These are phyloP conservation scores for Pedetes capensis DNA, from an alignment of 2,113 vertebrate genomes.

Conservation along the genomic window DNA sequence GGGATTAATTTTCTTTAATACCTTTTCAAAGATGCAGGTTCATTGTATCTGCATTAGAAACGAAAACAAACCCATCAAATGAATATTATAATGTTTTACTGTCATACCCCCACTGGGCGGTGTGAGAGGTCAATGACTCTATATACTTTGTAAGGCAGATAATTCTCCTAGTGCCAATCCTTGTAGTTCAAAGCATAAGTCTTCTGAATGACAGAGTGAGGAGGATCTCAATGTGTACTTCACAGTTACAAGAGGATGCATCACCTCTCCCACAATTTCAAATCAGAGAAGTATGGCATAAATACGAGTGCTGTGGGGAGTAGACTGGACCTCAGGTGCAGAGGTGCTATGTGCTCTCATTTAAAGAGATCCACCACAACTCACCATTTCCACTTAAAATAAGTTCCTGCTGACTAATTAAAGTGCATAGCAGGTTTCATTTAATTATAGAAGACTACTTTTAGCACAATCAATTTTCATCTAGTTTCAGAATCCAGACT, in stretches of 20 bases:
- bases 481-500: conserved; percentile 53
- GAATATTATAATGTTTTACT: conserved; percentile 16
- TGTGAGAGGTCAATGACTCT: not conserved
- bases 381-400: conserved; percentile 52
- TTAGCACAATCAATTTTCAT: conserved; percentile 63
- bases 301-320: not conserved
- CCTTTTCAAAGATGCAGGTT: not conserved
- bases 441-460: conserved; percentile 73
- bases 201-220: conserved; percentile 4
- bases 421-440: conserved; percentile 31
- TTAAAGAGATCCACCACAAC: conserved; percentile 41
- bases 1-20: not conserved
- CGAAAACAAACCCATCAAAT: not conserved
- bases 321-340: not conserved
- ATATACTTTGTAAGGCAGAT: not conserved
- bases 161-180: not conserved
- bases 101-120: not conserved
- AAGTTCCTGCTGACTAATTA: conserved; percentile 69
- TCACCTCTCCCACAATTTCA: not conserved
- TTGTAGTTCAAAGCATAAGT: not conserved
- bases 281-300: not conserved
- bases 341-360: not conserved
- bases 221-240: not conserved
- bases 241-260: not conserved
- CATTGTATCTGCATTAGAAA: not conserved